phyloP scores from a whole-genome alignment of 2,888 invertebrate species.

The Phengaris alcon region DNA sequence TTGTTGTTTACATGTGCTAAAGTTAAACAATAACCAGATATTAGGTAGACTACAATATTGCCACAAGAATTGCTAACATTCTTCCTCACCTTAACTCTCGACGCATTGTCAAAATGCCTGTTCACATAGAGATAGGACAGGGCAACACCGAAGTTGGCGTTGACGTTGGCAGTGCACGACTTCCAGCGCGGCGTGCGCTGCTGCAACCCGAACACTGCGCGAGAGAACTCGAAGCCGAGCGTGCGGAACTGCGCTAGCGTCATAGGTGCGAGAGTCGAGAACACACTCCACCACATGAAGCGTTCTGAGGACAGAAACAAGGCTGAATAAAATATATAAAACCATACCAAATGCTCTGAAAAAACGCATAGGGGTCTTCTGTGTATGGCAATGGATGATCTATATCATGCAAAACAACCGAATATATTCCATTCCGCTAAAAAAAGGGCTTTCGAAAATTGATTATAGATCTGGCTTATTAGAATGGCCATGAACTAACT shows the following conservation, averaged over 20 bases:
- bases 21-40: too few relatives aligned
- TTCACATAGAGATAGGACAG: constrained; percentile 82
- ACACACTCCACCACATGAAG: constrained; percentile 86
- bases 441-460: too few relatives aligned
- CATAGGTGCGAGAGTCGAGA: constrained; percentile 82
- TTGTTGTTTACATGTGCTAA: too few relatives aligned
- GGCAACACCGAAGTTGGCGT: constrained; percentile 83
- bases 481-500: too few relatives aligned
- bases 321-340: too few relatives aligned
- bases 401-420: too few relatives aligned
- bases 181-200: constrained; percentile 83
- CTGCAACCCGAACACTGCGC: constrained; percentile 81
- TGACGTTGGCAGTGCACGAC: constrained; percentile 81
- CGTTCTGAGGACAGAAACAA: constrained; percentile 70
- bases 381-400: too few relatives aligned
- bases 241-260: constrained; percentile 78
- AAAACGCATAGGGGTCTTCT: too few relatives aligned
- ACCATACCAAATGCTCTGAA: too few relatives aligned
- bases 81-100: constrained; percentile 76
- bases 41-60: too few relatives aligned
- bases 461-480: too few relatives aligned
- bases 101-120: constrained; percentile 78
- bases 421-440: too few relatives aligned
- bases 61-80: not conserved
- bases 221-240: constrained; percentile 82